Evolutionary conservation across 1,140 invertebrate species (phyloP).

Genomic region (Drosophila littoralis): DNA sequence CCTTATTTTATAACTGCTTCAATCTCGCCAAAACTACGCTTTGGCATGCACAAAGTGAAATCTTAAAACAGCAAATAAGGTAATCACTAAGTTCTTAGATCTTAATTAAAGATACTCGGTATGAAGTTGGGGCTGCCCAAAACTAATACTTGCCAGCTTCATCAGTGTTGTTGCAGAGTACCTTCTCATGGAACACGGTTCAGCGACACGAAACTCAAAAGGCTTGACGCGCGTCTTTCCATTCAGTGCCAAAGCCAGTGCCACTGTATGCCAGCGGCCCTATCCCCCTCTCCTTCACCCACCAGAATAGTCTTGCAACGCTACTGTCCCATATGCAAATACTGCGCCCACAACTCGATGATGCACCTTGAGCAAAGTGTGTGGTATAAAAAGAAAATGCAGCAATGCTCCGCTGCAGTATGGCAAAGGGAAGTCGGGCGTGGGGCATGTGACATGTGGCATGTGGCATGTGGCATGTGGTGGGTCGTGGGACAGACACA

Average conservation of each 20-base stretch:
- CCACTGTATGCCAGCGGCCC: neutral
- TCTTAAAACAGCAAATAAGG: neutral
- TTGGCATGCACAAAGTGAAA: neutral
- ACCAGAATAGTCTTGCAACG: neutral
- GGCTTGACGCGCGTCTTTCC: constrained; percentile 61
- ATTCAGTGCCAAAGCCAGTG: constrained; percentile 34
- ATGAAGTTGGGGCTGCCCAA: constrained; percentile 3
- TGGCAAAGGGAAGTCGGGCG: neutral
- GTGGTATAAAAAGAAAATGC: constrained; percentile 75
- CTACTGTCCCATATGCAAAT: constrained; percentile 66
- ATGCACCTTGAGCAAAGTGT: constrained; percentile 75
- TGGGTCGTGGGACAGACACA: constrained; percentile 58
- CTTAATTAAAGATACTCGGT: constrained; percentile 9
- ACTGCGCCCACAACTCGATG: constrained; percentile 49
- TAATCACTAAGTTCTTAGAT: constrained; percentile 13
- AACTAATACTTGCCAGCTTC: neutral
- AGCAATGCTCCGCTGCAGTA: constrained; percentile 35
- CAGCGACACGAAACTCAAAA: constrained; percentile 69
- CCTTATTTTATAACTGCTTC: no score
- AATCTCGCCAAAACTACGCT: neutral
- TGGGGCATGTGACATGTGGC: neutral
- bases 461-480: neutral
- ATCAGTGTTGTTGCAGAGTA: neutral
- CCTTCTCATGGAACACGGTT: constrained; percentile 46
- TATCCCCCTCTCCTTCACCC: neutral